Evolutionary conservation across 2,888 invertebrate species (phyloP).

Genomic region (Zygogramma bicolorata): DNA sequence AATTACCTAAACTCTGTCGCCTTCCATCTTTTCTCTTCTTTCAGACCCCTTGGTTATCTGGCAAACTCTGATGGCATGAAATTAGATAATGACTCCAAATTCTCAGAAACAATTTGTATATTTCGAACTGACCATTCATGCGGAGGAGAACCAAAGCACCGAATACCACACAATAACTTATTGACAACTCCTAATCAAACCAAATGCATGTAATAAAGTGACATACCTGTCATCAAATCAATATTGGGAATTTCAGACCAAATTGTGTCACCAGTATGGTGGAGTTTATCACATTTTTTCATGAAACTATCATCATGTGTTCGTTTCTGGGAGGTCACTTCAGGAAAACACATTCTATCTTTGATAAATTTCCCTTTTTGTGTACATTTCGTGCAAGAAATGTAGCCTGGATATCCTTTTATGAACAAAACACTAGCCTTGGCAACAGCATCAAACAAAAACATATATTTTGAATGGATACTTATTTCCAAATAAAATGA

Average conservation of each 20-base stretch:
- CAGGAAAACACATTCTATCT: too few relatives aligned
- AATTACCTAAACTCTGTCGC: too few relatives aligned
- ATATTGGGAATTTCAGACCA: background rate
- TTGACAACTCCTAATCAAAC: background rate
- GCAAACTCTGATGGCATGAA: too few relatives aligned
- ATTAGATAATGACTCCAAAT: too few relatives aligned
- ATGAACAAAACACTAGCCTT: background rate
- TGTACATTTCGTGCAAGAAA: background rate
- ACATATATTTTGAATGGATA: constrained; percentile 5
- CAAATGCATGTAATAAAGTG: background rate
- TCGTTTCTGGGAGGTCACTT: background rate
- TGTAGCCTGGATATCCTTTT: background rate
- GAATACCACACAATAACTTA: background rate
- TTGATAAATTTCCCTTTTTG: background rate
- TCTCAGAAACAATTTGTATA: too few relatives aligned
- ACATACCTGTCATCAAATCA: background rate
- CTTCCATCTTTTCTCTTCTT: too few relatives aligned
- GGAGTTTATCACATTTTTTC: too few relatives aligned
- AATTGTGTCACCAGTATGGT: too few relatives aligned
- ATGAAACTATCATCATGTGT: background rate
- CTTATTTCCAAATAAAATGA: background rate
- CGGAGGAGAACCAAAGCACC: background rate
- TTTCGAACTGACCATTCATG: background rate
- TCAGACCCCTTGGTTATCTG: too few relatives aligned
- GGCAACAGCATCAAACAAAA: background rate